A percentile compares a stretch with the other conserved stretches of the same genome.
These are phyloP conservation scores for Phymatocera aterrima DNA, from an alignment of 2,888 invertebrate species.

Conservation along the genomic window DNA sequence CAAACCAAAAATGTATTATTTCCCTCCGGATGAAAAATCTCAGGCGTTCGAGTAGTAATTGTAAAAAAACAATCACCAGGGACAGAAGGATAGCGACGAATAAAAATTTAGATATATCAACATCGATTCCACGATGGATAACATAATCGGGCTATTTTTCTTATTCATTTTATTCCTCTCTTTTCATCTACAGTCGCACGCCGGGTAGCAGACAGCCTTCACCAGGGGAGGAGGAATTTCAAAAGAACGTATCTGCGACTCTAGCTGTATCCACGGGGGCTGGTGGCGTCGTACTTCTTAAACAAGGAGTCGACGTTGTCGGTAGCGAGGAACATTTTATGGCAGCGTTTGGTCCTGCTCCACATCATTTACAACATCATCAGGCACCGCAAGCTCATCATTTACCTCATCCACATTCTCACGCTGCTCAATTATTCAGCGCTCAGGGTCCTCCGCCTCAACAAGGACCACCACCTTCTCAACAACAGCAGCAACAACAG, in stretches of 20 bases:
- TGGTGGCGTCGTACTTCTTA: conserved; percentile 76
- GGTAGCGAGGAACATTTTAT: conserved; percentile 72
- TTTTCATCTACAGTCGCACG: conserved; percentile 84
- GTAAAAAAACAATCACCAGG: no score
- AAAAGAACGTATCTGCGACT: conserved; percentile 76
- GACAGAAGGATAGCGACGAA: no score
- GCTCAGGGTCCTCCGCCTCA: conserved; percentile 71
- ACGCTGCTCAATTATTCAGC: conserved; percentile 75
- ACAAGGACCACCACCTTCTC: conserved; percentile 70
- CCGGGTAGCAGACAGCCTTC: conserved; percentile 95
- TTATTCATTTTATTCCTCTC: no score
- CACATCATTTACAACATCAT: conserved; percentile 76
- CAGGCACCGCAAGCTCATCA: conserved; percentile 75
- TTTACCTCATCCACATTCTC: conserved; percentile 76
- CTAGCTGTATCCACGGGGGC: conserved; percentile 69
- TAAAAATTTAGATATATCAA: no score
- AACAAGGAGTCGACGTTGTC: conserved; percentile 75
- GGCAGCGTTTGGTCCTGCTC: conserved; percentile 74
- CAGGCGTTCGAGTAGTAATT: no score
- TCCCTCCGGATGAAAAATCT: no score
- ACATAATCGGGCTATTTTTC: background rate
- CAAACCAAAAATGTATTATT: no score
- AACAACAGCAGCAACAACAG: conserved; percentile 68
- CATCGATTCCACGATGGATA: no score
- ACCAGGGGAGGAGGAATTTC: conserved; percentile 89